Conservation (phyloP, 2,888 invertebrate genomes). For the Mesorhabditis sp. region DNA sequence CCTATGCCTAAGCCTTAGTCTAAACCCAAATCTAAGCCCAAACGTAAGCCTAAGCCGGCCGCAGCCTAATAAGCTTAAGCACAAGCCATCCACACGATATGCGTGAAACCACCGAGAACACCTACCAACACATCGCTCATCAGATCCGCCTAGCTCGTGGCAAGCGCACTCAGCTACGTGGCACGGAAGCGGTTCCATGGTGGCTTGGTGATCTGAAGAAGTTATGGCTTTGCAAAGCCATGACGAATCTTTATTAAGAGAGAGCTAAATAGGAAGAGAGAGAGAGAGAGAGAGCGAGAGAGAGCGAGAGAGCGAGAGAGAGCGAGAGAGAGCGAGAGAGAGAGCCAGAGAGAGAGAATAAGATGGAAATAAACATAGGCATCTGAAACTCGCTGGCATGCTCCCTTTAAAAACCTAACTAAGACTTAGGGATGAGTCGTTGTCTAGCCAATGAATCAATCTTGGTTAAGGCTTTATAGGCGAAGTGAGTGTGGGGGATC, state of each 20-base stretch:
- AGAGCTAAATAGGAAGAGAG: not conserved
- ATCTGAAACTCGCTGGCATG: too few relatives aligned
- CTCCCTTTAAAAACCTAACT: too few relatives aligned
- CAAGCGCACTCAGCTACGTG: conserved; percentile 3
- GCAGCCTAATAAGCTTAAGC: not conserved
- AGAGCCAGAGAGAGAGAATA: too few relatives aligned
- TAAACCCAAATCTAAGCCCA: too few relatives aligned
- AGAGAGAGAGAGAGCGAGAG: not conserved
- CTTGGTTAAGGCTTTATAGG: too few relatives aligned
- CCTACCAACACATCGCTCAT: conserved; percentile 6
- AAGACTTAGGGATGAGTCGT: too few relatives aligned
- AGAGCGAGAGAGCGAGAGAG: not conserved
- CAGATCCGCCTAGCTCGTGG: conserved; percentile 1
- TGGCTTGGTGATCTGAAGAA: too few relatives aligned
- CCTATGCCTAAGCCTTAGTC: too few relatives aligned
- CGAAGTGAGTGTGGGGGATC: too few relatives aligned
- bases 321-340: not conserved
- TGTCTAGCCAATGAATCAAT: too few relatives aligned
- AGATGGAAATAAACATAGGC: too few relatives aligned
- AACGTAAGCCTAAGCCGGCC: too few relatives aligned
- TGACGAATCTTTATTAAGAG: not conserved
- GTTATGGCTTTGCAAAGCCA: not conserved
- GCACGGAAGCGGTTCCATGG: not conserved
- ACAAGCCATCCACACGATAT: not conserved
- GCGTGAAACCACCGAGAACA: not conserved